phyloP scores from a whole-genome alignment of 2,888 invertebrate genomes.

The Sabatieria punctata region DNA sequence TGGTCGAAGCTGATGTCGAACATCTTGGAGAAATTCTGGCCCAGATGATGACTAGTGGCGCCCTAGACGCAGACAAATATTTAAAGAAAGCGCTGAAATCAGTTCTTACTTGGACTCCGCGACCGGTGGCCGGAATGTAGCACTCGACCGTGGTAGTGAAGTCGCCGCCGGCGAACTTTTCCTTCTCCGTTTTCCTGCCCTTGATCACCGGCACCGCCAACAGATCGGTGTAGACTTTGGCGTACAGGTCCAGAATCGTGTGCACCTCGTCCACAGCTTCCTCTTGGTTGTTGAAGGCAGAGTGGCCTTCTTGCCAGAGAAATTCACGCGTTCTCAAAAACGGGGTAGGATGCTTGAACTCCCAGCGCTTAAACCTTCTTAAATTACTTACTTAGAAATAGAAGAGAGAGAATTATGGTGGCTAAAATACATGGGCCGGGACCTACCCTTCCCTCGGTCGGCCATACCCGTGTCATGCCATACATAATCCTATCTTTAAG shows the following conservation, averaged over 20 bases:
- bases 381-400: too few species aligned
- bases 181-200: conserved; percentile 86
- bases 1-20: conserved; percentile 90
- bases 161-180: conserved; percentile 95
- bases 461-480: too few species aligned
- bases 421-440: too few species aligned
- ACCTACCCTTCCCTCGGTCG: too few species aligned
- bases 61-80: conserved; percentile 42
- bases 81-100: background rate
- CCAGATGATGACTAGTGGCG: conserved; percentile 91
- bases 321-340: conserved; percentile 95
- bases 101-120: conserved; percentile 58
- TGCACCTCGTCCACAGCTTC: conserved; percentile 51
- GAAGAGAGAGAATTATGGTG: too few species aligned
- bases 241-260: conserved; percentile 57
- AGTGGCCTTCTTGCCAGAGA: conserved; percentile 98
- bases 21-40: conserved; percentile 99
- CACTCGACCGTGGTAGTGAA: conserved; percentile 95
- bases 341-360: conserved; percentile 98
- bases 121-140: conserved; percentile 75
- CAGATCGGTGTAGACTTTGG: conserved; percentile 67
- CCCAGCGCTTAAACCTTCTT: conserved; percentile 88
- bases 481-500: too few species aligned
- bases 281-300: conserved; percentile 62
- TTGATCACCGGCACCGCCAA: conserved; percentile 87